Conservation (phyloP, 2,113 vertebrate genomes). For the Phaethornis superciliosus region DNA sequence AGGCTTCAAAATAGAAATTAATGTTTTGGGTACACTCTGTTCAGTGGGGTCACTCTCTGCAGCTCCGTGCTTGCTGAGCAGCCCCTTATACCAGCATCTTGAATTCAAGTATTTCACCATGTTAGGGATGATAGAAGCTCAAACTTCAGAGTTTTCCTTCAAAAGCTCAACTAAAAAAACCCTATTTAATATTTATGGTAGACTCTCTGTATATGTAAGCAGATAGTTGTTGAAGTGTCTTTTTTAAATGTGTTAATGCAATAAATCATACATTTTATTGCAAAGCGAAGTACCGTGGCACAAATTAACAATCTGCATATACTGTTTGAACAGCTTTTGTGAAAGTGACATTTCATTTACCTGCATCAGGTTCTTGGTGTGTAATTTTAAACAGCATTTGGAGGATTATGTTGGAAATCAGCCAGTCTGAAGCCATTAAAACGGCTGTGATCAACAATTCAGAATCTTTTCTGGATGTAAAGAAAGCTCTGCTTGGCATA, state of each 20-base stretch:
- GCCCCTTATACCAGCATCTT: neutral
- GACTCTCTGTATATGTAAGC: neutral
- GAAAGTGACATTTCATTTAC: slow-evolving; percentile 73
- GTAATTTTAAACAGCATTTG: slow-evolving; percentile 73
- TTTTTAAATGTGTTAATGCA: neutral
- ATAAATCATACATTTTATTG: slow-evolving; percentile 39
- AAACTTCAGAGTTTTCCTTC: neutral
- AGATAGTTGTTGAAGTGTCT: slow-evolving; percentile 43
- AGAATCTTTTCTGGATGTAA: slow-evolving; percentile 79
- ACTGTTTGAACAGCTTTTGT: slow-evolving; percentile 61
- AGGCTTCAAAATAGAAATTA: neutral
- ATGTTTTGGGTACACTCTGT: neutral
- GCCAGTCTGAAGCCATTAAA: slow-evolving; percentile 79
- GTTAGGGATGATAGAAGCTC: neutral
- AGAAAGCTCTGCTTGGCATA: slow-evolving; percentile 76
- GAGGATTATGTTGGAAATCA: slow-evolving; percentile 76
- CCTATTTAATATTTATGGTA: neutral
- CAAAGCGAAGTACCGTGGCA: slow-evolving; percentile 33
- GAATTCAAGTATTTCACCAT: neutral
- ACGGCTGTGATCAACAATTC: slow-evolving; percentile 80
- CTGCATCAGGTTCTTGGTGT: slow-evolving; percentile 67
- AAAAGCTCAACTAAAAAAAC: neutral
- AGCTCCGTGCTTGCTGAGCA: neutral
- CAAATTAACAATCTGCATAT: slow-evolving; percentile 32
- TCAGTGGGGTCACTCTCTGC: neutral